Base-by-base conservation (phyloP, 1,140 invertebrate genomes). In the Drepana arcuata region DNA sequence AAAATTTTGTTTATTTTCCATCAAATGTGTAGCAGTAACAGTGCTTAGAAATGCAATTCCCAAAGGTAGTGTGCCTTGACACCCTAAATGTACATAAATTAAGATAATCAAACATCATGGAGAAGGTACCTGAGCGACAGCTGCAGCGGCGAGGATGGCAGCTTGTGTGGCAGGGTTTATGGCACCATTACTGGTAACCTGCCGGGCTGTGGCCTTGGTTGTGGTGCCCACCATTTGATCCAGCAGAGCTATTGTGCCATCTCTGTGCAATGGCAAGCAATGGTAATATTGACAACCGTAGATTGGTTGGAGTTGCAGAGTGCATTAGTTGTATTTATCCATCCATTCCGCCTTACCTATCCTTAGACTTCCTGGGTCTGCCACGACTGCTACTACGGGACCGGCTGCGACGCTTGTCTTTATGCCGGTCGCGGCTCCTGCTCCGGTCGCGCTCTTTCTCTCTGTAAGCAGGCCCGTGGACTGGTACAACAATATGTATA, bases 181-280 rank as follows among this genome's bases (percentile, higher is more conserved):
- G 15, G 55, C 46, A 12, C 61, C 63, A 3, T 60, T 65, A 18
- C 49, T 59, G 14, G 64, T 56, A 13, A 74, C 74, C 12, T 57
- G 52, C 1, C 70, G 59, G 1, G 79, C 71, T 4, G 78, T 80
- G 0, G 80, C 74, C 32, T 81, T 84, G 1, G 74, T 83, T 0
- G 83, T 84, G 2, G 83, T 84, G 30, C 83, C 83, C 38, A 84
- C 80, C 83, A 84, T 84, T 49, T 84, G 79, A 41, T 84, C 83
- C 43, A 84, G 43, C 12, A 84, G 49, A 0, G 83, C 83, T 13
- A 84, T 81, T 1, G 80, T 81, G 12, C 83, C 83, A 61, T 84
- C 83, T 34, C 83, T 82, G 53, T 9, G 10, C n/a, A 29, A n/a
- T n/a, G n/a, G n/a, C n/a, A n/a, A n/a, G n/a, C n/a, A n/a, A n/a